phyloP scores from a whole-genome alignment of 2,113 vertebrate genomes.

The Tor tambroides region DNA sequence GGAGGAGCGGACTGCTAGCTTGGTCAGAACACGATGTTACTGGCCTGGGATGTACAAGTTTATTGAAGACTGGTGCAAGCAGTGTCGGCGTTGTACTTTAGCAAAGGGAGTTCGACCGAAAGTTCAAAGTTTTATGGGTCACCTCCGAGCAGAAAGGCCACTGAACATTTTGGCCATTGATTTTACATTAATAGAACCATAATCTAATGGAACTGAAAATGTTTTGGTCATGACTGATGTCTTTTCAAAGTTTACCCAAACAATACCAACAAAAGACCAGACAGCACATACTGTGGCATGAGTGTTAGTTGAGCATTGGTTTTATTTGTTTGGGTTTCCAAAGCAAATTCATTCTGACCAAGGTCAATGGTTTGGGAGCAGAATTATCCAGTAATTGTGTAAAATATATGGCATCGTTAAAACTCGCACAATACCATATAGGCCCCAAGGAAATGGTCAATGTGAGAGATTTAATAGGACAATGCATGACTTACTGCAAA shows the following conservation, averaged over 20 bases:
- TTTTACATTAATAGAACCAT: neutral
- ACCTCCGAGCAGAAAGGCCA: neutral
- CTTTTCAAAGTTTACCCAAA: neutral
- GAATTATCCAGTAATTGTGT: constrained; percentile 1
- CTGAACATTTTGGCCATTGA: too few species aligned
- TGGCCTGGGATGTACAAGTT: too few species aligned
- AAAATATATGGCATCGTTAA: neutral
- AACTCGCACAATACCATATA: neutral
- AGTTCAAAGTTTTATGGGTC: neutral
- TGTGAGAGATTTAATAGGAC: neutral
- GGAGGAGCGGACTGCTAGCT: too few species aligned
- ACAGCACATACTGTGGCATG: neutral
- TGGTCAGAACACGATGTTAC: too few species aligned
- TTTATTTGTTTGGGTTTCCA: neutral
- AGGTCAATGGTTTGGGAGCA: neutral
- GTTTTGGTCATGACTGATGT: neutral
- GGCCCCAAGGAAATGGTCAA: neutral
- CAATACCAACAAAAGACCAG: neutral
- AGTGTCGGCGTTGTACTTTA: neutral
- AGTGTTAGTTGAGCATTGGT: neutral
- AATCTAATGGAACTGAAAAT: neutral
- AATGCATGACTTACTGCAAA: neutral
- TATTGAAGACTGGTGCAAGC: too few species aligned
- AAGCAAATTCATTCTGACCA: neutral
- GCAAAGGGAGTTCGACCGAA: neutral